Base-by-base conservation (phyloP, 1,140 invertebrate species). In the Drosophila athabasca region DNA sequence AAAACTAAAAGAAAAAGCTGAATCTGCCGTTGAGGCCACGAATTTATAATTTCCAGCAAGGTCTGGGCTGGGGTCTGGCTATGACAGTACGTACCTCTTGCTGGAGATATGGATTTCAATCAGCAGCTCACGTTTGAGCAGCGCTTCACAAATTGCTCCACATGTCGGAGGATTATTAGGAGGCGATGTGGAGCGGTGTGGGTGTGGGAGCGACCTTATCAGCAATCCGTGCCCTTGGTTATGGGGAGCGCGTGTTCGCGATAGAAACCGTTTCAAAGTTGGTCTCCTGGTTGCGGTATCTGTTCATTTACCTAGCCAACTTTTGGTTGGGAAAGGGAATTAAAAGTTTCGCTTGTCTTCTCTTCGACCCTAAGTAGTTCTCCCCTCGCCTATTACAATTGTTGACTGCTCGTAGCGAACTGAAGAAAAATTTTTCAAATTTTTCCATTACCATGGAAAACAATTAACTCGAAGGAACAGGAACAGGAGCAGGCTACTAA, bases 331-430 rank as follows among this genome's bases (percentile, higher is more conserved):
- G 41, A 62, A 29, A 68, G 50, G 35, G 64, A 77, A 78, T 77
- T 82, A 82, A 82, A 82, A 82, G 59, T 81, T 79, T 80, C 17
- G 22, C 71, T 67, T 13, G 26, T 44, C 61, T 49, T 11, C 11
- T 6, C 11, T 45, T 13, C 17, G 35, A 39, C 35, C 13, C 31
- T 11, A n/a, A n/a, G n/a, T n/a, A 35, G 9, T 35, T 13, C 11
- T 26, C 39, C 44, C 13, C 31, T 50, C 53, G 35, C 4, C 0
- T 26, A 57, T 44, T 46, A 60, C 78, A 61, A 3, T 35, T 3
- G 9, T 13, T 11, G 9, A 35, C 11, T 35, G 9, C 9, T 35
- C 31, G 3, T 35, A 35, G 9, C 8, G 9, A 35, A 11, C 3
- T 35, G 9, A 9, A 11, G 3, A 3, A 11, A 1, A 11, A 1